Evolutionary conservation across 2,888 invertebrate genomes (phyloP), one percentile per base, ranked within the genome.

Genomic region (Actias luna): DNA sequence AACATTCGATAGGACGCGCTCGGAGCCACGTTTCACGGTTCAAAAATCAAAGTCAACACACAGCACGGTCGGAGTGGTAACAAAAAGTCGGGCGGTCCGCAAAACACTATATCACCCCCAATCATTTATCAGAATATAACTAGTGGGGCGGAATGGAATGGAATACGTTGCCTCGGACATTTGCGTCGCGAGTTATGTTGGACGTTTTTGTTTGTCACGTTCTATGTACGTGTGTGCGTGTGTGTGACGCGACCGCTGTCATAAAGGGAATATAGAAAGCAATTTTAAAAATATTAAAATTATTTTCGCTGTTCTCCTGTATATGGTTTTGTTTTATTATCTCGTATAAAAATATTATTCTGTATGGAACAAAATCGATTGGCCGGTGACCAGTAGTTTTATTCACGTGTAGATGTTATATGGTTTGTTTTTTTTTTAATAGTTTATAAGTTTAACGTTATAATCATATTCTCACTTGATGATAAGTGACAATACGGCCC

Each of bases 41-140:
- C 65, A 63, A 70, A 78, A 71, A 67, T 72, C 70, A 63, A 55
- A 55, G 67, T 68, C 70, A 67, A 71, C 67, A 65, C 62, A 69
- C 74, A 71, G 66, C 68, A 66, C 66, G 68, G 39, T 65, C 68
- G 68, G 65, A 68, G 63, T 63, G 68, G 64, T 76, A 76, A 81
- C 79, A 81, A 80, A 82, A 82, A 80, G 76, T 69, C 69, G 69
- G 71, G 68, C 69, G 72, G 75, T 79, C 67, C 65, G 75, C 78
- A 75, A 80, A 80, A 76, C 80, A 79, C 77, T 79, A 76, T 76
- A 79, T 78, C 79, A 86, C 82, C 83, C 83, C 67, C 76, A 78
- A 86, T 88, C 89, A 87, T 89, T 89, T 89, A 88, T 89, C 89
- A 88, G 87, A 82, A 83, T 85, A 85, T 86, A 89, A 88, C 89